Evolutionary conservation across 1,140 invertebrate genomes (phyloP), one percentile per base, ranked within the genome.

Genomic region (Formica exsecta): DNA sequence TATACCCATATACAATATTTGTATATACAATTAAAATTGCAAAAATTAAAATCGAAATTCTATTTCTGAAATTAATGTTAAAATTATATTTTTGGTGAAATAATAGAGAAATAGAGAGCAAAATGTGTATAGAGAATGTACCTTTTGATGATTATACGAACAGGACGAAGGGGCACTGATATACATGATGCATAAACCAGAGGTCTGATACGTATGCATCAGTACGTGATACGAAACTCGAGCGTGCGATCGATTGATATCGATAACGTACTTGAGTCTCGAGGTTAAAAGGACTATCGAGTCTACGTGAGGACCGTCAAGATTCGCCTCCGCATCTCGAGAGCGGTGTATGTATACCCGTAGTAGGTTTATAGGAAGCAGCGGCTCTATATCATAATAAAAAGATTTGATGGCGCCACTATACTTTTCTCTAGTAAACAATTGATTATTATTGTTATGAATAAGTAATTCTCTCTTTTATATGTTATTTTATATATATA

Each of bases 211-310:
- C 16, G 13, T 77, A 54, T 48, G 41, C 71, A 48, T 25, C 38
- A 19, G 38, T 59, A 71, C 86, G 87, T 84, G 79, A 88, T 84
- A 32, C 71, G 77, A 84, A 84, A 75, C 22, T 83, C 64, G 38
- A 74, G 6, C 29, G 19, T 22, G n/a, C 65, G 54, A 87, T 87
- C 86, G 85, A 51, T 62, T 77, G 86, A 87, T 87, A 87, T 87
- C 75, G 74, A 59, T 80, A 79, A 81, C 75, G 75, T 64, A 83
- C 79, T 83, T 83, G 68, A 73, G 48, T 48, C n/a, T 8, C 66
- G 85, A 48, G 64, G 54, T 86, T 87, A 25, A 85, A 87, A 54
- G 68, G 36, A 86, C 61, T 64, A 38, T 83, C 68, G n/a, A 83
- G 68, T 73, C 38, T 83, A 74, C 66, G 79, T 73, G 54, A 83